Evolutionary conservation across 2,797 vertebrate species (phyloP), one percentile per base, ranked within the genome.

Genomic region (Silurus lanzhouensis): DNA sequence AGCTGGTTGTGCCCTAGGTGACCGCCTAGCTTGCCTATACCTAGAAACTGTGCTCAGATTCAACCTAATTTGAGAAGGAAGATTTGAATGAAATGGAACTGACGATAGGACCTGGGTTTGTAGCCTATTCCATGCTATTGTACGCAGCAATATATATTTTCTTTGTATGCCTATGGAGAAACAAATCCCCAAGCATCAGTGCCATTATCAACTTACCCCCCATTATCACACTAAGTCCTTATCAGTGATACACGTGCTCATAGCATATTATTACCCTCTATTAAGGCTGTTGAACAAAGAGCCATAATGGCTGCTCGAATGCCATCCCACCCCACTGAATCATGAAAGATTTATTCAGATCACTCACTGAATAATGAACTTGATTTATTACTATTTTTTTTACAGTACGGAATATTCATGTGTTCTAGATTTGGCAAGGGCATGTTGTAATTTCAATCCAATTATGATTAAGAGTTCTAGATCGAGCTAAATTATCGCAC

Each of bases 301-400:
- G 63, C 46, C 55, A 48, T 55, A 5, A 67, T 13, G 25, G 8
- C 63, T 6, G 78, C 61, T 25, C 25, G 22, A 80, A 58, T 31
- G 22, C n/a, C 31, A 25, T 58, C 55, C 52, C 17, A 20, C 19
- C 55, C 27, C 31, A 60, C 58, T 46, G 22, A 10, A 79, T 63
- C 76, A n/a, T 81, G 63, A 67, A 67, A 81, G 8, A 81, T 81
- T 81, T 55, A 81, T 31, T 52, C 27, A 61, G 66, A 27, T 81
- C 64, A 52, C 61, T 12, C 9, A 67, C 46, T 55, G 17, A 27
- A 81, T 52, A 66, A 81, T 44, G 20, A 31, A 57, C 48, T 25
- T 10, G 25, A 63, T 31, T 60, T 46, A 63, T 46, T n/a, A 63
- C 31, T 79, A 38, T 10, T 60, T 31, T 31, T 3, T 1, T 15